These are phyloP conservation scores for Micrasema minimum DNA, from an alignment of 1,140 invertebrate genomes.

Conservation along the genomic window DNA sequence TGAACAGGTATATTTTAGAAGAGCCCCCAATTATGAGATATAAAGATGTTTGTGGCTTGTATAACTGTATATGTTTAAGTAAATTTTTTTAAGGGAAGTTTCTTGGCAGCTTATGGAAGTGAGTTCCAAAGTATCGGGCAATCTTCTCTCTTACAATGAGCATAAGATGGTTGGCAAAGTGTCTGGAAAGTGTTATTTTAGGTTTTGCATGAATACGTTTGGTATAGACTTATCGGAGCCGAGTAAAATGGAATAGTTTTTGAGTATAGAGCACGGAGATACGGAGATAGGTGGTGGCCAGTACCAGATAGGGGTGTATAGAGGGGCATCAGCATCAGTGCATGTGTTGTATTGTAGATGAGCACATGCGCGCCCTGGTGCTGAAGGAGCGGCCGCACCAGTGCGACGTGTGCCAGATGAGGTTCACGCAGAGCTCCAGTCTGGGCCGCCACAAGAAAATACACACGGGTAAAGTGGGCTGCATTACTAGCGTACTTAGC, in stretches of 20 bases:
- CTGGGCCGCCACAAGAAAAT: slow-evolving; percentile 85
- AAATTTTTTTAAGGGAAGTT: too few species aligned
- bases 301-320: slow-evolving; percentile 7
- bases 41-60: too few species aligned
- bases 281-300: slow-evolving; percentile 25
- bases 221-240: slow-evolving; percentile 25
- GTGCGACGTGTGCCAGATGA: slow-evolving; percentile 79
- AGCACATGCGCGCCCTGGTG: slow-evolving; percentile 67
- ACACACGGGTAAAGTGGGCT: slow-evolving; percentile 73
- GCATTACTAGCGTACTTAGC: slow-evolving; percentile 7
- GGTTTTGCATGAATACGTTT: slow-evolving; percentile 32
- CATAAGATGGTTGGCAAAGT: background rate
- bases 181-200: slow-evolving; percentile 27
- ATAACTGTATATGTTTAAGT: too few species aligned
- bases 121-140: too few species aligned
- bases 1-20: too few species aligned
- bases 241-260: slow-evolving; percentile 47
- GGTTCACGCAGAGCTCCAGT: slow-evolving; percentile 82
- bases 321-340: slow-evolving; percentile 4
- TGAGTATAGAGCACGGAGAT: slow-evolving; percentile 39
- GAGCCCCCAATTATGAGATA: too few species aligned
- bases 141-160: too few species aligned
- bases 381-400: slow-evolving; percentile 77
- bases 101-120: too few species aligned
- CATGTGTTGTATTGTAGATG: slow-evolving; percentile 63